Evolutionary conservation across 2,888 invertebrate species (phyloP).

Genomic region (Helicoverpa assulta): DNA sequence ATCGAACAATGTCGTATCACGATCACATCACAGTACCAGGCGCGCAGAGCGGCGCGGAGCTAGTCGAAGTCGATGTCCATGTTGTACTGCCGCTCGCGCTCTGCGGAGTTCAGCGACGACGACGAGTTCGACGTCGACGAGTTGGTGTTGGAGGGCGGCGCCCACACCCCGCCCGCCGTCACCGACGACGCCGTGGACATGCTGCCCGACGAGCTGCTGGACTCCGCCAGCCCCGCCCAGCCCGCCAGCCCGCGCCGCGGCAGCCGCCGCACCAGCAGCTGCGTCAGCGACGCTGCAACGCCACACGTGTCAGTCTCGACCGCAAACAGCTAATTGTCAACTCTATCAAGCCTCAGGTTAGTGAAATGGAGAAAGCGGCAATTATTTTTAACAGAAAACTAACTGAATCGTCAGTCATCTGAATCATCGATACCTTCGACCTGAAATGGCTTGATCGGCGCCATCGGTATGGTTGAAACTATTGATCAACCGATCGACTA

Average conservation of each 20-base stretch:
- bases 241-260: constrained; percentile 51
- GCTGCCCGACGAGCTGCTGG: constrained; percentile 52
- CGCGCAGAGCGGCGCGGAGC: constrained; percentile 21
- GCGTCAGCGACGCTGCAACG: constrained; percentile 65
- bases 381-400: no score
- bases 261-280: constrained; percentile 69
- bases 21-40: constrained; percentile 55
- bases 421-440: no score
- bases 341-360: background rate
- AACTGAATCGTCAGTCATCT: no score
- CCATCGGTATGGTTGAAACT: no score
- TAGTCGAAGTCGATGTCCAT: constrained; percentile 89
- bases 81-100: constrained; percentile 79
- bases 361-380: background rate
- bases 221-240: constrained; percentile 51
- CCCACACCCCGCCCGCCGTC: constrained; percentile 47
- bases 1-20: constrained; percentile 55
- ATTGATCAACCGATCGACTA: no score
- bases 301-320: background rate
- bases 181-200: constrained; percentile 49
- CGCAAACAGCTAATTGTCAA: no score
- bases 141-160: constrained; percentile 48
- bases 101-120: constrained; percentile 68
- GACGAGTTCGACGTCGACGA: constrained; percentile 54
- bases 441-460: no score